These are phyloP conservation scores for Limenitis arthemis DNA, from an alignment of 2,888 invertebrate genomes.

Conservation along the genomic window DNA sequence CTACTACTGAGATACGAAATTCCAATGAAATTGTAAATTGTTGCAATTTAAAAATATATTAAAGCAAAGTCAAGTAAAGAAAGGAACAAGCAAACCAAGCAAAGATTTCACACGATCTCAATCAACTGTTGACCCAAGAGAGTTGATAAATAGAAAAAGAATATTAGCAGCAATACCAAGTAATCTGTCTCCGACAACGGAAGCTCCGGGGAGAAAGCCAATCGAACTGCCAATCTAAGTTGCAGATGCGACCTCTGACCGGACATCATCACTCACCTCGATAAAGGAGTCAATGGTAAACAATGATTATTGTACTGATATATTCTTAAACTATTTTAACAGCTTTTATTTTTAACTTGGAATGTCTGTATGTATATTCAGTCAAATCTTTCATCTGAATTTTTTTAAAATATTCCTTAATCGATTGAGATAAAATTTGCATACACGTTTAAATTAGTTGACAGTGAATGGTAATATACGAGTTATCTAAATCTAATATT, in stretches of 20 bases:
- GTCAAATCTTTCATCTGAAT: no score
- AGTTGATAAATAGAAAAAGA: conserved; percentile 17
- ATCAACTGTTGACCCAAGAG: conserved; percentile 13
- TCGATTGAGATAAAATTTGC: no score
- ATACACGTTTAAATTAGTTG: no score
- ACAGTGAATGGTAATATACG: no score
- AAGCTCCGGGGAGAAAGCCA: conserved; percentile 20
- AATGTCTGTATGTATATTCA: no score
- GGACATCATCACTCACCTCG: conserved; percentile 34
- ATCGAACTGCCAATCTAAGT: conserved; percentile 51
- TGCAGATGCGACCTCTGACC: conserved; percentile 60
- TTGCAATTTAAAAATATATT: neutral
- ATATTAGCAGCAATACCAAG: conserved; percentile 29
- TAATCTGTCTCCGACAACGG: conserved; percentile 45
- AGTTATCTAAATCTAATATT: no score
- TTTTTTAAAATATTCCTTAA: no score
- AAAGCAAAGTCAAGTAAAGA: neutral
- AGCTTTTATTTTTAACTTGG: no score
- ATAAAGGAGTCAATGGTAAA: conserved; percentile 3
- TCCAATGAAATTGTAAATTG: no score
- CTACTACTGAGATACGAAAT: neutral
- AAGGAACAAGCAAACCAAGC: conserved; percentile 6
- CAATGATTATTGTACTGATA: neutral
- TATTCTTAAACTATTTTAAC: no score
- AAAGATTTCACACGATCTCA: conserved; percentile 15